Evolutionary conservation across 1,140 invertebrate genomes (phyloP).

Genomic region (Pteromalus puparum): DNA sequence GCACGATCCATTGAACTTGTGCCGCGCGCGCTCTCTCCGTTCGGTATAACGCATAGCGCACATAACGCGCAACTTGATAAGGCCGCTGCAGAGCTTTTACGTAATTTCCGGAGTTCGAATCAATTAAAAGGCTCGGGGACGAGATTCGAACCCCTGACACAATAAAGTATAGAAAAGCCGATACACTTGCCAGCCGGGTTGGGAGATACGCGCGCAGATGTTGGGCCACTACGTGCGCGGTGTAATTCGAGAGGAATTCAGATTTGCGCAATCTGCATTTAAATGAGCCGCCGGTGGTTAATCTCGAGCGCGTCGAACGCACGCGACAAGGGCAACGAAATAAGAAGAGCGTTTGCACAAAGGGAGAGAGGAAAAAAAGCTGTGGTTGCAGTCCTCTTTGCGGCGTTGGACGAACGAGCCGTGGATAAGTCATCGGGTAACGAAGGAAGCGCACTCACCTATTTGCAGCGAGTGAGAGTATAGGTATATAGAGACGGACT

Average conservation of each 20-base stretch:
- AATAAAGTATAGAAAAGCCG: too few species aligned
- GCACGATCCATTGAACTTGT: background rate
- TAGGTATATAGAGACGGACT: background rate
- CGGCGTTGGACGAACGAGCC: too few species aligned
- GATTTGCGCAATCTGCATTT: too few species aligned
- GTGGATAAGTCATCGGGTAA: background rate
- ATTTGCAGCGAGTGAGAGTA: background rate
- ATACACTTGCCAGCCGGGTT: too few species aligned
- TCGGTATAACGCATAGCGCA: too few species aligned
- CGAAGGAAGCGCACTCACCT: conserved; percentile 14
- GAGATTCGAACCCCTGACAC: too few species aligned
- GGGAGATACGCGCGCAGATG: too few species aligned
- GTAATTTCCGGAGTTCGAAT: background rate
- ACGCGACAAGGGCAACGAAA: too few species aligned
- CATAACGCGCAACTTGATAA: background rate
- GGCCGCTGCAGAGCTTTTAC: background rate
- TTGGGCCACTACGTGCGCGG: too few species aligned
- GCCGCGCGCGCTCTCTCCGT: background rate
- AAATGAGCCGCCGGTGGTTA: too few species aligned
- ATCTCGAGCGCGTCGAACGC: too few species aligned
- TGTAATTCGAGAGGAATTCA: too few species aligned
- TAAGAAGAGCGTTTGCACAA: background rate
- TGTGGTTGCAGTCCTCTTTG: background rate
- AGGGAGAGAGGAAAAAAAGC: background rate
- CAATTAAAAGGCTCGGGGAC: background rate